Percentiles rank a stretch among this genome's conserved stretches.
phyloP scores from a whole-genome alignment of 1,140 invertebrate genomes.

The Ceratitis capitata region DNA sequence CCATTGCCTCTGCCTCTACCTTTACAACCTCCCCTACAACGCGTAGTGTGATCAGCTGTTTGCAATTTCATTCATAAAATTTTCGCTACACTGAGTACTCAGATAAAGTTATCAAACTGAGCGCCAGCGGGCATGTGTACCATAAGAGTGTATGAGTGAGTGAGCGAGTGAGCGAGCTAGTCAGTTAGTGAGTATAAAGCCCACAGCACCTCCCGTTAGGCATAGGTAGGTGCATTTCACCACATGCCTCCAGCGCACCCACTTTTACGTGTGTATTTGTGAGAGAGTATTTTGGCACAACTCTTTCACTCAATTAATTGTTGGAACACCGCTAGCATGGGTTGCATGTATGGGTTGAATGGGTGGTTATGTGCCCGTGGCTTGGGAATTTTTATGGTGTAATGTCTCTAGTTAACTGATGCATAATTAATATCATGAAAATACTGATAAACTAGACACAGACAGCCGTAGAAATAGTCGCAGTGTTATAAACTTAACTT shows the following conservation, averaged over 20 bases:
- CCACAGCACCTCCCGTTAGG: too few species aligned
- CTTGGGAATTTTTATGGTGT: slow-evolving; percentile 19
- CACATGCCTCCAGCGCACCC: background rate
- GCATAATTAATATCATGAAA: background rate
- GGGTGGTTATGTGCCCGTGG: background rate
- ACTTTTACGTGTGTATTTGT: background rate
- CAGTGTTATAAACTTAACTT: too few species aligned
- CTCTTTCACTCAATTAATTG: slow-evolving; percentile 8
- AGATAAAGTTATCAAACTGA: background rate
- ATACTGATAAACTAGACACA: background rate
- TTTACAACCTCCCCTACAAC: background rate
- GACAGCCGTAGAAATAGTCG: background rate
- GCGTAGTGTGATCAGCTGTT: background rate
- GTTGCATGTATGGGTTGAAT: background rate
- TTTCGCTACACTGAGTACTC: background rate
- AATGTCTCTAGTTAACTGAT: background rate
- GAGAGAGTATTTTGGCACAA: background rate
- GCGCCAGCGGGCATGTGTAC: background rate
- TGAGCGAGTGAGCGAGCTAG: too few species aligned
- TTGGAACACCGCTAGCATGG: background rate
- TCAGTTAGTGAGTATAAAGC: too few species aligned
- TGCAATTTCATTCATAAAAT: slow-evolving; percentile 7
- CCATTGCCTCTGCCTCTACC: background rate
- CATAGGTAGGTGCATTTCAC: background rate
- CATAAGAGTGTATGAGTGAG: background rate